These are phyloP conservation scores for Hirtodrosophila cameraria DNA, from an alignment of 2,888 invertebrate genomes.

Conservation along the genomic window DNA sequence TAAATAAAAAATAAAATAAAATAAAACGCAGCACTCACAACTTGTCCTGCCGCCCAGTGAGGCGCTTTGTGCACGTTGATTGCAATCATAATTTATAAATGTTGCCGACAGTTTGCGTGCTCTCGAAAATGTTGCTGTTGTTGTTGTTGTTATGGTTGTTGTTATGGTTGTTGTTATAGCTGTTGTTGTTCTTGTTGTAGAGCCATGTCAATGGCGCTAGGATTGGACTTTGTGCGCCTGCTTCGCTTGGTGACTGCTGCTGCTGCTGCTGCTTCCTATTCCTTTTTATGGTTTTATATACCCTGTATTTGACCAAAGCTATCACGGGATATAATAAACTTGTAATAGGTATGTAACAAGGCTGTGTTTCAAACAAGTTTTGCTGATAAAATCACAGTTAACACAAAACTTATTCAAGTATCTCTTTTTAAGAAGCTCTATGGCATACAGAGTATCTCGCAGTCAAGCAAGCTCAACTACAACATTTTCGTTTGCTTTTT, in stretches of 20 bases:
- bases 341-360: no score
- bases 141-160: constrained; percentile 15
- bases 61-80: constrained; percentile 75
- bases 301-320: no score
- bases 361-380: no score
- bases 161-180: constrained; percentile 5
- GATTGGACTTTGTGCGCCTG: constrained; percentile 26
- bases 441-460: not conserved
- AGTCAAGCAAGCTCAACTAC: not conserved
- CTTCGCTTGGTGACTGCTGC: constrained; percentile 1
- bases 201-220: constrained; percentile 21
- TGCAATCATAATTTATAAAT: constrained; percentile 80
- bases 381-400: no score
- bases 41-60: constrained; percentile 37
- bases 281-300: no score
- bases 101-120: constrained; percentile 73
- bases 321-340: no score
- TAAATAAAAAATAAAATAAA: constrained; percentile 13
- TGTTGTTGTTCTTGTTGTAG: constrained; percentile 3
- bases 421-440: no score
- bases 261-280: constrained; percentile 18
- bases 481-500: not conserved
- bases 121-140: constrained; percentile 25
- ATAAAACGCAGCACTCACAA: constrained; percentile 33
- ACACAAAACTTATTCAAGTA: no score